phyloP scores from a whole-genome alignment of 2,888 invertebrate genomes.

The Mellilla xanthometata region DNA sequence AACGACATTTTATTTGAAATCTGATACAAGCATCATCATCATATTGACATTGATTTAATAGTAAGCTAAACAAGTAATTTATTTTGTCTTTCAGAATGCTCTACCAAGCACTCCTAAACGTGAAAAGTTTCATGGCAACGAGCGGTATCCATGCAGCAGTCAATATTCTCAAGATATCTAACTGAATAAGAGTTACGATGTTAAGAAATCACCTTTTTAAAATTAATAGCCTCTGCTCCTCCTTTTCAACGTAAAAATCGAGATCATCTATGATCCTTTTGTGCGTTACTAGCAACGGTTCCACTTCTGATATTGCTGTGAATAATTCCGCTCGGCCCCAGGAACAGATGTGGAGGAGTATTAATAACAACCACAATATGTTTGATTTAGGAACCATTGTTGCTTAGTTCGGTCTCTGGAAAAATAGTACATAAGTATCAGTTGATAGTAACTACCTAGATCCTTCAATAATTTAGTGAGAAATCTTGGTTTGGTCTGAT shows the following conservation, averaged over 20 bases:
- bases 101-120: too few relatives aligned
- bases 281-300: constrained; percentile 95
- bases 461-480: too few relatives aligned
- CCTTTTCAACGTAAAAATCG: constrained; percentile 91
- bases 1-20: too few relatives aligned
- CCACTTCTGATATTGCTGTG: constrained; percentile 96
- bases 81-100: too few relatives aligned
- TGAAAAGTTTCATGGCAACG: too few relatives aligned
- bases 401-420: constrained; percentile 4
- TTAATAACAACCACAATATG: constrained; percentile 8
- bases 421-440: neutral
- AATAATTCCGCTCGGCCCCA: constrained; percentile 87
- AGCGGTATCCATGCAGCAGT: too few relatives aligned
- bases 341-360: constrained; percentile 39
- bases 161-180: too few relatives aligned
- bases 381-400: constrained; percentile 46
- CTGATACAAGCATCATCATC: too few relatives aligned
- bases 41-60: too few relatives aligned
- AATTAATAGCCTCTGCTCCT: constrained; percentile 90
- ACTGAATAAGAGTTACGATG: too few relatives aligned
- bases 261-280: constrained; percentile 92
- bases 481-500: too few relatives aligned
- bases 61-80: too few relatives aligned
- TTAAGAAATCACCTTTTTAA: constrained; percentile 94
- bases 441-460: neutral